Evolutionary conservation across 2,113 vertebrate species (phyloP), one percentile per base, ranked within the genome.

Genomic region (Porphyrio hochstetteri): DNA sequence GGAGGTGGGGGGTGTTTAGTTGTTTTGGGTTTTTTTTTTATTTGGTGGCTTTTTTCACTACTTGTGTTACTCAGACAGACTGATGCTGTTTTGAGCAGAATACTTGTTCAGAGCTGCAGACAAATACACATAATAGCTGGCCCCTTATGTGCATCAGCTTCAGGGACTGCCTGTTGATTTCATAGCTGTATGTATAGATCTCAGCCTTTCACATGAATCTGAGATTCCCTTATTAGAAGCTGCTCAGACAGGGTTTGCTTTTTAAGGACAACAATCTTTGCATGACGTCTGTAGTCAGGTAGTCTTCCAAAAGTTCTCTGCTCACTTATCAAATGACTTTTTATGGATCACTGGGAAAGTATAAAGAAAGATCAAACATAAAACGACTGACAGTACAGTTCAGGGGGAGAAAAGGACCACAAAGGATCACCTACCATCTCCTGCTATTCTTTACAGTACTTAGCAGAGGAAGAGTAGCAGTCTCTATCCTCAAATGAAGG

Each of bases 1-100:
- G 44, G 42, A 5, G 4, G 2, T 16, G 7, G 14, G 8, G 7
- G 3, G 3, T 29, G 8, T 44, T 65, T 17, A 3, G 3, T 27
- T 60, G 28, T 0, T 70, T 52, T 29, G n/a, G 4, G 3, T 1
- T 10, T 46, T 36, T 56, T 61, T 29, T 56, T 56, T 31, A 11
- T 83, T 31, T 33, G 52, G 13, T 7, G 29, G 8, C 40, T n/a
- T 52, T 52, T 48, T 46, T 9, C 10, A 23, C 50, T 59, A 31
- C 17, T 13, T 82, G 14, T 48, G 1, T 57, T 83, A 52, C 61
- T 82, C 7, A 42, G n/a, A 55, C 17, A 84, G 35, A 61, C 7
- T 42, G 57, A 60, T 61, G 40, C 19, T 55, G 18, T 57, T 93
- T 77, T 17, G 11, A 60, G 27, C 16, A 86, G 55, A 87, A 79